Conservation (phyloP, 1,140 invertebrate genomes). For the Microplitis demolitor region DNA sequence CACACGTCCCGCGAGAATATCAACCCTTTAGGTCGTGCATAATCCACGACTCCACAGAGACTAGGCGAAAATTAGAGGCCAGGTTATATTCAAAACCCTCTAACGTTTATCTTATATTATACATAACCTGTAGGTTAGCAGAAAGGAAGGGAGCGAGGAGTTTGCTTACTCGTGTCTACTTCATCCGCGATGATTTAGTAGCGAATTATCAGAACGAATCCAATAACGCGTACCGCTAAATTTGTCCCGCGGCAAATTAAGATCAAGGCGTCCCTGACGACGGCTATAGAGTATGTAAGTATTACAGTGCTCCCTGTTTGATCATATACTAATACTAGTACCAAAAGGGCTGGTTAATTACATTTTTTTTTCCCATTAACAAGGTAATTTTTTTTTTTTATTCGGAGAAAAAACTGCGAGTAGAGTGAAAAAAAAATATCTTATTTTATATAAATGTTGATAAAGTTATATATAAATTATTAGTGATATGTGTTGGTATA, state of each 20-base stretch:
- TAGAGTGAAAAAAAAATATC: too few species aligned
- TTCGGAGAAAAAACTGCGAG: too few species aligned
- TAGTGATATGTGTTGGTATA: not conserved
- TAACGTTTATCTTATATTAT: conserved; percentile 4
- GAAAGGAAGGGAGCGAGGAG: too few species aligned
- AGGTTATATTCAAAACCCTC: conserved; percentile 31
- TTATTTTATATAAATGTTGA: too few species aligned
- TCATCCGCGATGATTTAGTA: conserved; percentile 54
- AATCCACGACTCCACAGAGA: conserved; percentile 61
- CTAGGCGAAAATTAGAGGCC: conserved; percentile 55
- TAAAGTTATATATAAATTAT: not conserved
- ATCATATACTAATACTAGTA: not conserved
- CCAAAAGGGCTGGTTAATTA: conserved; percentile 3
- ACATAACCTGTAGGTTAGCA: not conserved
- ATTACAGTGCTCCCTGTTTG: not conserved
- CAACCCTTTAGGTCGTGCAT: conserved; percentile 59
- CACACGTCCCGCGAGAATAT: conserved; percentile 53
- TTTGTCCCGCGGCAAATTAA: conserved; percentile 55
- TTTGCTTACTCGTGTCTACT: conserved; percentile 34
- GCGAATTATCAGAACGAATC: conserved; percentile 58
- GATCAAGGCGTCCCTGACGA: conserved; percentile 38
- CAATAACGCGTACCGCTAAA: conserved; percentile 56
- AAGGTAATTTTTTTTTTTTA: too few species aligned
- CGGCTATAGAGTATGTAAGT: not conserved
- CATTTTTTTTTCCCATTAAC: not conserved